These are phyloP conservation scores for Rousettus leschenaultii DNA, from an alignment of 2,113 vertebrate genomes.

Conservation along the genomic window DNA sequence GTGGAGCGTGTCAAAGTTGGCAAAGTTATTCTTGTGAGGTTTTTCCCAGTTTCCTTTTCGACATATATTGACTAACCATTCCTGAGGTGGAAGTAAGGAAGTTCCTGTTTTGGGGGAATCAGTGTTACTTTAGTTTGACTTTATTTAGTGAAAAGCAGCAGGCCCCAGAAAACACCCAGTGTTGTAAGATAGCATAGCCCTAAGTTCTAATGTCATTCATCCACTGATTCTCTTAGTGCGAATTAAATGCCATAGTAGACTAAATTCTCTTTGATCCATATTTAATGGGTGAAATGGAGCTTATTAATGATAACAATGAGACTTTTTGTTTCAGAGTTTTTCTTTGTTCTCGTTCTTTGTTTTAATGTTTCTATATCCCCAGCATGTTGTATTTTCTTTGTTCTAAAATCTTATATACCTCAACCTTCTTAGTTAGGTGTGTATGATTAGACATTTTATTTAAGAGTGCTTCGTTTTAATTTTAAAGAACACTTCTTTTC, in stretches of 20 bases:
- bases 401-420: conserved; percentile 11
- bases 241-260: not conserved
- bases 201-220: not conserved
- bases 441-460: not conserved
- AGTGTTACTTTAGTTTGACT: not conserved
- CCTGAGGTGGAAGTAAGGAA: not conserved
- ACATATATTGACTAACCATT: not conserved
- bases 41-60: not conserved
- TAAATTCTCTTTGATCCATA: not conserved
- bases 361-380: not conserved
- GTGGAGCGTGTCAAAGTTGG: not conserved
- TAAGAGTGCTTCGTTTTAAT: not conserved
- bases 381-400: conserved; percentile 12
- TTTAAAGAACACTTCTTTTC: not conserved
- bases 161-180: not conserved
- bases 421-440: not conserved
- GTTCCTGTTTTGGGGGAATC: not conserved
- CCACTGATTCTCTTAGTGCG: not conserved
- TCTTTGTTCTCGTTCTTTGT: not conserved
- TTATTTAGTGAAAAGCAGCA: not conserved
- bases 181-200: not conserved
- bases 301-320: not conserved
- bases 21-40: not conserved
- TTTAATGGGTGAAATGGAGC: not conserved
- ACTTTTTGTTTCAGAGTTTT: not conserved